Evolutionary conservation across 2,113 vertebrate species (phyloP), one percentile per base, ranked within the genome.

Genomic region (Smithornis capensis): DNA sequence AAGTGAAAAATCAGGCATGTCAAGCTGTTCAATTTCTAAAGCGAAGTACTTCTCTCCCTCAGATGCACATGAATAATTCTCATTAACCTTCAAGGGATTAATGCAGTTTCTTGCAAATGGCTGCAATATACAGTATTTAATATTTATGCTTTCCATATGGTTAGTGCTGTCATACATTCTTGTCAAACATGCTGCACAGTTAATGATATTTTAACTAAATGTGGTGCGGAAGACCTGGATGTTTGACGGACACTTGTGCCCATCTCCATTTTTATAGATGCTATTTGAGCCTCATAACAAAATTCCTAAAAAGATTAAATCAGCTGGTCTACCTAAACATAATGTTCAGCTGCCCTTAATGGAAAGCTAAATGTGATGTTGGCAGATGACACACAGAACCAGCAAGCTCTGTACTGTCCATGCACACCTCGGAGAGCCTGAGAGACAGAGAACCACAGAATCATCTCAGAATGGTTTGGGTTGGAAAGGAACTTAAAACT

Each of bases 101-200:
- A 97, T 96, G 93, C 92, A 89, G 92, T 95, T 97, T 97, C 95
- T 97, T 97, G 96, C 96, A 97, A 97, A 97, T 97, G 95, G 93
- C 94, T 96, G 95, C 96, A 97, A 95, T 96, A 96, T 92, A 95
- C 96, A 96, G 86, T 94, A 96, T 94, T 95, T 96, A 97, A 97
- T 97, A 97, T 97, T 97, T 97, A 97, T 96, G 92, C 94, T 96
- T 96, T 97, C 96, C 96, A 96, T 97, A 97, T 97, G 96, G 95
- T 90, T 92, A 57, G 73, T 82, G 83, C 94, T 96, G 94, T 96
- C 93, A 94, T 96, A 97, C 90, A 69, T 96, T 93, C 96, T 94
- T 97, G 96, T 97, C 95, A 96, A 93, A 96, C 95, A 96, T 35
- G 80, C 92, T 93, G 80, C 92, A 89, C 76, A 92, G 88, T 92